Evolutionary conservation across 1,140 invertebrate species (phyloP).

Genomic region (Macrocentrus cingulum): DNA sequence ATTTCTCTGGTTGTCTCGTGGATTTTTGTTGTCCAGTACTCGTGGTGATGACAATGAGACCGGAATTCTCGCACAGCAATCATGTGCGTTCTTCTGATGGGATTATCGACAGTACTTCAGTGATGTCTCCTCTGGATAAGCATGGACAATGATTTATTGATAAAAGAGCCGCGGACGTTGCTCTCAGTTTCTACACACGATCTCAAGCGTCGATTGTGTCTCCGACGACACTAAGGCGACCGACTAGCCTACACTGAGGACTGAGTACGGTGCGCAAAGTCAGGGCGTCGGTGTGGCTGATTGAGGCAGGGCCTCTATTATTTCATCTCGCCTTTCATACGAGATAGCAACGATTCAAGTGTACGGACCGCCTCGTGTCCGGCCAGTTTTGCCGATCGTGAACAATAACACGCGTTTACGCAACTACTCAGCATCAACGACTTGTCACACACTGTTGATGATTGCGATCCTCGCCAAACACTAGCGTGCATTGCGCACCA

Average conservation of each 20-base stretch:
- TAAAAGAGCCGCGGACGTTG: not conserved
- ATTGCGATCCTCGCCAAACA: no score
- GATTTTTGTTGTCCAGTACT: no score
- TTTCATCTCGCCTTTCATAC: constrained; percentile 44
- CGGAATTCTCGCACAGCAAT: no score
- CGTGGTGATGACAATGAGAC: no score
- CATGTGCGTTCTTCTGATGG: no score
- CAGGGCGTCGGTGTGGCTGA: constrained; percentile 36
- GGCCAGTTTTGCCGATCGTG: constrained; percentile 22
- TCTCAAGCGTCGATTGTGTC: not conserved
- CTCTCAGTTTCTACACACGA: not conserved
- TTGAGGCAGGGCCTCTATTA: constrained; percentile 40
- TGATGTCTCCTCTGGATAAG: not conserved
- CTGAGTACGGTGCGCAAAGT: constrained; percentile 54
- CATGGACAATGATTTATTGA: not conserved
- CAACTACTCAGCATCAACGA: not conserved
- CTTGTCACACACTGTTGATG: no score
- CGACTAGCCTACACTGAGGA: constrained; percentile 60
- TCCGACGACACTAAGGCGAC: constrained; percentile 44
- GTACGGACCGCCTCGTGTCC: constrained; percentile 28
- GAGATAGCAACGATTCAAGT: constrained; percentile 32
- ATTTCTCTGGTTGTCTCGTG: no score
- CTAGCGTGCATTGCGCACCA: no score
- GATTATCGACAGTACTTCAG: no score
- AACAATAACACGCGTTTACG: not conserved